Evolutionary conservation across 2,888 invertebrate species (phyloP), one percentile per base, ranked within the genome.

Genomic region (Acronicta aceris): DNA sequence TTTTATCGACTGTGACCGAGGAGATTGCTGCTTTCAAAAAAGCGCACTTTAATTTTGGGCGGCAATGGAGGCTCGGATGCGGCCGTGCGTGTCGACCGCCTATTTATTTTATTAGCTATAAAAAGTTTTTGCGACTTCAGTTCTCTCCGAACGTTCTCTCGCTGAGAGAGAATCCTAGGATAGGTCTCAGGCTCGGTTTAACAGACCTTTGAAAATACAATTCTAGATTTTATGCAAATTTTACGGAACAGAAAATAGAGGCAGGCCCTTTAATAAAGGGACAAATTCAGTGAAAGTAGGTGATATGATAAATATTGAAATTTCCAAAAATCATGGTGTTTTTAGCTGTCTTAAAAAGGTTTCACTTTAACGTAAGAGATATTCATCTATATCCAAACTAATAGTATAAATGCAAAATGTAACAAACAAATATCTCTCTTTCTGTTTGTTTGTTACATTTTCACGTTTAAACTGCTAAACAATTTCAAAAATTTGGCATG

Each of bases 1-100:
- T 82, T 94, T 94, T 94, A 94, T 94, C 90, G 94, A 85, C 85
- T 91, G 92, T 92, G 91, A 93, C 93, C 85, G 89, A 85, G 85
- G 79, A 87, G 89, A 89, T 89, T 87, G 89, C 80, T 83, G 88
- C 87, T 91, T 88, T 90, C 90, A 89, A 92, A 91, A 92, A 92
- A 90, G 91, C 91, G 86, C 89, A 89, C 87, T 91, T 93, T 92
- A 94, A 93, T 92, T 93, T 89, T 85, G 91, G 87, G 80, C 85
- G 81, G 83, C 82, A 82, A 82, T 81, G 82, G 87, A 77, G 81
- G 76, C 84, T 81, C 75, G 81, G 78, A 73, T 75, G 82, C 88
- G 81, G 78, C 84, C 93, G 93, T 92, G 93, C 93, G 92, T 89
- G 85, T 81, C 90, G 81, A 82, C 83, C 83, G 84, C 88, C 87